A percentile compares a stretch with the other conserved stretches of the same genome.
Evolutionary conservation across 53 echinoderm and acorn worm species (phyloP).

Genomic region (Pentamera pediparva): DNA sequence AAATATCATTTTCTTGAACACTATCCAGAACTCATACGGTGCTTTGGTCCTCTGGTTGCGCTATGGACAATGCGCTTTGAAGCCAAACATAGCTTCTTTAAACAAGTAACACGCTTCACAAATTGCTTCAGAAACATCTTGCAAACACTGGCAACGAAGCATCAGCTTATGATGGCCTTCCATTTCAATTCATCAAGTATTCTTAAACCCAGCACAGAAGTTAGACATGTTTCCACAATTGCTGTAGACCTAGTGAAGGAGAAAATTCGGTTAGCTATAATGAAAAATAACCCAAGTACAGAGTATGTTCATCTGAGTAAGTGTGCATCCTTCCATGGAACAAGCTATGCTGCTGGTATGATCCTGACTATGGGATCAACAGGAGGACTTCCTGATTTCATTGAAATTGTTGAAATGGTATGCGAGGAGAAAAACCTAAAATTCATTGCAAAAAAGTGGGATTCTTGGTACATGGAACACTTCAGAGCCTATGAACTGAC

Average conservation of each 20-base stretch:
- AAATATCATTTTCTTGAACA: constrained; percentile 39
- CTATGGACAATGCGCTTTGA: constrained; percentile 37
- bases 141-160: constrained; percentile 7
- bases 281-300: neutral
- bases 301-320: constrained; percentile 33
- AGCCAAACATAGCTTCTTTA: constrained; percentile 21
- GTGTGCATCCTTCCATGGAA: constrained; percentile 31
- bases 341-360: constrained; percentile 36
- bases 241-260: constrained; percentile 8
- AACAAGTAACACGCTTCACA: constrained; percentile 14
- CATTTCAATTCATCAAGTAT: constrained; percentile 28
- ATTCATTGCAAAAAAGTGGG: constrained; percentile 7
- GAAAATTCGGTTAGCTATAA: constrained; percentile 15
- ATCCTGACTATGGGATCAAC: constrained; percentile 18
- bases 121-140: constrained; percentile 30
- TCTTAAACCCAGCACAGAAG: constrained; percentile 3
- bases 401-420: constrained; percentile 22
- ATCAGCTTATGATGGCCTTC: constrained; percentile 43
- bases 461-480: constrained; percentile 4
- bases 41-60: constrained; percentile 15
- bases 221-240: constrained; percentile 24
- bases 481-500: constrained; percentile 20
- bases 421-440: neutral
- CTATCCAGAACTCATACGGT: constrained; percentile 28
- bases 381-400: constrained; percentile 16